These are phyloP conservation scores for Aphelocoma californica DNA, from an alignment of 2,797 vertebrate genomes.

Conservation along the genomic window DNA sequence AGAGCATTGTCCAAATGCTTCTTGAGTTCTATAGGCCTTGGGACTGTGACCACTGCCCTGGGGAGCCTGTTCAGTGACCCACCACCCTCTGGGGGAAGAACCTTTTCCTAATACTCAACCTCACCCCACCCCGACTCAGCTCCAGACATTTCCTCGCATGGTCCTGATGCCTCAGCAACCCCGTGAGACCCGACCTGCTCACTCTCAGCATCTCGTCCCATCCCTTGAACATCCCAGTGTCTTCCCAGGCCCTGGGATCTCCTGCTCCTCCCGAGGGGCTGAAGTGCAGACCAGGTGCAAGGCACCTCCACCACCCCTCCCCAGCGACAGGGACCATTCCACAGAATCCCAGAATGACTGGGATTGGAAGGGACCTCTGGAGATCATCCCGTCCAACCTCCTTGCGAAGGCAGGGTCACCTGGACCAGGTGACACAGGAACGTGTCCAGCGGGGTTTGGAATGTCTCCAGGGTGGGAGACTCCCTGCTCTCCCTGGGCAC, in stretches of 20 bases:
- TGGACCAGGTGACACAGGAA: neutral
- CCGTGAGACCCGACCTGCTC: accelerated
- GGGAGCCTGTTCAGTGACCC: neutral
- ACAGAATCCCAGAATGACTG: accelerated
- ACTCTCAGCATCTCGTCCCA: neutral
- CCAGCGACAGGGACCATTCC: neutral
- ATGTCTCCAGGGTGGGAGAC: neutral
- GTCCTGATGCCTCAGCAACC: neutral
- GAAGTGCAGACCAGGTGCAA: accelerated
- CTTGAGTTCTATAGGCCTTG: neutral
- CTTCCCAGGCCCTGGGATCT: neutral
- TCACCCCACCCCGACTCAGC: neutral
- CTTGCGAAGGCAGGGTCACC: neutral
- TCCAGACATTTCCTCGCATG: neutral
- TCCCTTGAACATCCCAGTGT: accelerated
- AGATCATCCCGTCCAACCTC: no score
- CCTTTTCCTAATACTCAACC: neutral
- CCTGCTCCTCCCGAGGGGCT: neutral
- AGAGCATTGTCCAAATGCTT: accelerated
- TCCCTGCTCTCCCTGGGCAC: accelerated
- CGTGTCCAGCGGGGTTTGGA: neutral
- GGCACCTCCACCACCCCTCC: accelerated
- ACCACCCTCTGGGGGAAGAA: neutral
- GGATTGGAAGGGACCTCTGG: neutral
- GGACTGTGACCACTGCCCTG: no score